These are phyloP conservation scores for Osmerus mordax DNA, from an alignment of 2,113 vertebrate species.

Conservation along the genomic window DNA sequence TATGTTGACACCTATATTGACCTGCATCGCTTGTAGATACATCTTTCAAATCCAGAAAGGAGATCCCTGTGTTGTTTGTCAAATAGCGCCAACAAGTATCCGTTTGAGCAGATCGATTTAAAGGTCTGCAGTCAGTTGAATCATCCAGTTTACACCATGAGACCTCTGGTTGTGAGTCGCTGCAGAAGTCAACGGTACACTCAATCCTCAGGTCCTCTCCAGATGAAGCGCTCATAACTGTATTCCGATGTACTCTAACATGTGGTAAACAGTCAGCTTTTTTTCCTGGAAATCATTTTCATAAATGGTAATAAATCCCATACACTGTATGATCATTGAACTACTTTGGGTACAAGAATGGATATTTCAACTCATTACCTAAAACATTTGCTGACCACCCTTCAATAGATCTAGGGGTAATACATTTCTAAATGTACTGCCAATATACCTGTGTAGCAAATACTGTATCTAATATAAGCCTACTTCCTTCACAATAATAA, in stretches of 20 bases:
- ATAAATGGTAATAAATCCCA: too few species aligned
- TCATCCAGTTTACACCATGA: conserved; percentile 47
- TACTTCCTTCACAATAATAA: too few species aligned
- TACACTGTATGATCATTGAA: too few species aligned
- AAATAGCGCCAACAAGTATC: background rate
- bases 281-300: too few species aligned
- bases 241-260: rapidly evolving
- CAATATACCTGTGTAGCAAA: too few species aligned
- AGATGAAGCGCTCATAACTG: rapidly evolving
- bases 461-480: too few species aligned
- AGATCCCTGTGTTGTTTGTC: rapidly evolving
- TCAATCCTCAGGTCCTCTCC: conserved; percentile 25
- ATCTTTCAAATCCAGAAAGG: conserved; percentile 35
- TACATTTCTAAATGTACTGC: too few species aligned
- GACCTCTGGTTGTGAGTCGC: background rate
- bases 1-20: conserved; percentile 45
- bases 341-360: too few species aligned
- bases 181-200: conserved; percentile 39
- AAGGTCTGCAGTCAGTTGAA: rapidly evolving
- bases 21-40: conserved; percentile 40
- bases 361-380: too few species aligned
- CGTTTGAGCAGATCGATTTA: conserved; percentile 14
- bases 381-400: too few species aligned
- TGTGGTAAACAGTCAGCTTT: background rate
- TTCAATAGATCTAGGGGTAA: too few species aligned